A percentile compares a stretch with the other conserved stretches of the same genome.
phyloP scores from a whole-genome alignment of 2,113 vertebrate species.

The Aramus guarauna region DNA sequence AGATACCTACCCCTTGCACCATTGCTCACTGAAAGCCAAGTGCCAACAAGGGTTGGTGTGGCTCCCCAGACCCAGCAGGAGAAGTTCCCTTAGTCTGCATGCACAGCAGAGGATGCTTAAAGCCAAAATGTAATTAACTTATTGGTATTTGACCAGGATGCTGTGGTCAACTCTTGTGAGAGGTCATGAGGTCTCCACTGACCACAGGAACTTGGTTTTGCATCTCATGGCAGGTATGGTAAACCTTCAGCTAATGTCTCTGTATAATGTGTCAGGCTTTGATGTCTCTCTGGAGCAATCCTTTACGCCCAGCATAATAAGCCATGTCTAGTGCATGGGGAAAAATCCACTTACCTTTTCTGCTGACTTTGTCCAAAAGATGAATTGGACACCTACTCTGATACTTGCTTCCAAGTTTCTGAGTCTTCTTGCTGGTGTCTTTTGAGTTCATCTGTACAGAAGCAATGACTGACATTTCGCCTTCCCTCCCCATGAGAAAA shows the following conservation, averaged over 20 bases:
- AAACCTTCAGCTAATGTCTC: background rate
- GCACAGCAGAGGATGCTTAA: background rate
- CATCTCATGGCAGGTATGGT: background rate
- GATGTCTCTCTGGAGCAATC: background rate
- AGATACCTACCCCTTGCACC: too few relatives aligned
- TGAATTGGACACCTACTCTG: background rate
- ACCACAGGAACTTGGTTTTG: slow-evolving; percentile 32
- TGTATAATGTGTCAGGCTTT: background rate
- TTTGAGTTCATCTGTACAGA: background rate
- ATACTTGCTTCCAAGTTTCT: background rate
- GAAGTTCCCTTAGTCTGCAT: background rate
- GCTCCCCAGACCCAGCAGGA: rapidly evolving
- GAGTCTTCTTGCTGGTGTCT: background rate
- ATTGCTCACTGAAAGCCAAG: background rate
- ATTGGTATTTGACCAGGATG: background rate
- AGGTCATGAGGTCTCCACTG: slow-evolving; percentile 10
- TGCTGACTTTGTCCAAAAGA: slow-evolving; percentile 18
- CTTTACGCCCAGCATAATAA: background rate
- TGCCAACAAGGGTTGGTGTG: background rate
- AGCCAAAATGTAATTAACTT: background rate
- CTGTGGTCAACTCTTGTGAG: slow-evolving; percentile 1
- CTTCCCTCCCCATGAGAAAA: background rate
- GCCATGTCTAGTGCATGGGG: background rate
- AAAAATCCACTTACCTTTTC: background rate
- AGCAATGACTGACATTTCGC: background rate